Evolutionary conservation across 2,797 vertebrate species (phyloP).

Genomic region (Kryptopterus vitreolus): DNA sequence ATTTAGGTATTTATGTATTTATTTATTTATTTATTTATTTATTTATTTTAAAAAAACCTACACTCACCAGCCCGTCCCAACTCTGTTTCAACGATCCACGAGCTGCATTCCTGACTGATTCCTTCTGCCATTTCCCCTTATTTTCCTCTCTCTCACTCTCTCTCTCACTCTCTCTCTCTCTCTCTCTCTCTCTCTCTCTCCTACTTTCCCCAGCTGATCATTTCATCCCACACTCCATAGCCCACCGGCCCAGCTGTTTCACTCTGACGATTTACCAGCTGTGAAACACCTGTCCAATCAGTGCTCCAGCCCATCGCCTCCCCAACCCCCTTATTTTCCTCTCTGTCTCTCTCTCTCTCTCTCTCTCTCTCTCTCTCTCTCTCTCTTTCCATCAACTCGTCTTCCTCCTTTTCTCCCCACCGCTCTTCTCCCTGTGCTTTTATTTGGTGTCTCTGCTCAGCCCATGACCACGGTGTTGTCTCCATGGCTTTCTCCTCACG

Average conservation of each 20-base stretch:
- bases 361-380: slow-evolving; percentile 11
- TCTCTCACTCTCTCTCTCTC: slow-evolving; percentile 37
- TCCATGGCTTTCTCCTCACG: slow-evolving; percentile 94
- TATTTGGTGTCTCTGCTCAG: slow-evolving; percentile 57
- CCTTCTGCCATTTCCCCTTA: slow-evolving; percentile 22
- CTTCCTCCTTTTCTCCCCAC: slow-evolving; percentile 3
- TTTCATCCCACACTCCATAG: slow-evolving; percentile 62
- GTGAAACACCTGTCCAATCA: slow-evolving; percentile 23
- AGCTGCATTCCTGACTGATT: slow-evolving; percentile 4
- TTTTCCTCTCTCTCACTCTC: slow-evolving; percentile 32
- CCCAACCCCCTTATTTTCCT: slow-evolving; percentile 20
- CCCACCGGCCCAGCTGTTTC: slow-evolving; percentile 55
- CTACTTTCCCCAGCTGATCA: slow-evolving; percentile 45
- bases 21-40: too few relatives aligned
- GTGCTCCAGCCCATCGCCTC: slow-evolving; percentile 38
- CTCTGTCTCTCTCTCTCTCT: not conserved
- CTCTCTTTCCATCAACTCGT: not conserved
- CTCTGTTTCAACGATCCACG: not conserved
- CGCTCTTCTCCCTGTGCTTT: not conserved
- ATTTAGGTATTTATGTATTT: not conserved
- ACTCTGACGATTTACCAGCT: slow-evolving; percentile 56
- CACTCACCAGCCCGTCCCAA: slow-evolving; percentile 10
- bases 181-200: slow-evolving; percentile 33
- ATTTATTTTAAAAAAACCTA: too few relatives aligned
- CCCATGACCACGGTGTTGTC: slow-evolving; percentile 71